Percentiles rank a stretch among this genome's conserved stretches.
phyloP scores from a whole-genome alignment of 2,113 vertebrate species.

The Sialia sialis region DNA sequence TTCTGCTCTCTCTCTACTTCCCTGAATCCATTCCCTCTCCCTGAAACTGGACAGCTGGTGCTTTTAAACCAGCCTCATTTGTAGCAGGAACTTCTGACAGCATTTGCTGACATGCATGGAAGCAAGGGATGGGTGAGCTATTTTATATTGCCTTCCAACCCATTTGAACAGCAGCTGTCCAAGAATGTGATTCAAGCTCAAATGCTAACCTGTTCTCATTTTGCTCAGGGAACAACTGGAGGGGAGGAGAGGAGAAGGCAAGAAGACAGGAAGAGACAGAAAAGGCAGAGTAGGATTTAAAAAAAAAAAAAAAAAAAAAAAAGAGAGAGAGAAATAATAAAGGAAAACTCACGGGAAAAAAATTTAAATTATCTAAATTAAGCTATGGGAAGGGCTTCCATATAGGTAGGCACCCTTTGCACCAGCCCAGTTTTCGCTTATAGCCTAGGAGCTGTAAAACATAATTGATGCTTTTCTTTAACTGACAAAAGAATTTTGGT shows the following conservation, averaged over 20 bases:
- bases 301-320: too few species aligned
- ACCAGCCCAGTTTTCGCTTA: background rate
- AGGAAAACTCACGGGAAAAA: background rate
- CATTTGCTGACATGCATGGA: slow-evolving; percentile 33
- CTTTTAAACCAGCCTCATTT: background rate
- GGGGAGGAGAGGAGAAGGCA: background rate
- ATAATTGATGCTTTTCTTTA: background rate
- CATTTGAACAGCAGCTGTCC: background rate
- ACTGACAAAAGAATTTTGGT: background rate
- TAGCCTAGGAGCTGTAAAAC: background rate
- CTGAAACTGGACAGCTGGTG: background rate
- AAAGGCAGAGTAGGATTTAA: background rate
- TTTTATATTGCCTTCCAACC: slow-evolving; percentile 41
- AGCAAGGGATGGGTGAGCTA: slow-evolving; percentile 57
- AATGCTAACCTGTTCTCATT: background rate
- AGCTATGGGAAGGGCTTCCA: background rate
- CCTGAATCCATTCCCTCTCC: background rate
- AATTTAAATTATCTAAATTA: background rate
- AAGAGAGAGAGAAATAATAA: background rate
- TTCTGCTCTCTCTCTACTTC: background rate
- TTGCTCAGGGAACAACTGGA: background rate
- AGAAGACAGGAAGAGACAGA: background rate
- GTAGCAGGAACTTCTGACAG: slow-evolving; percentile 10
- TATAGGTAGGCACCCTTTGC: background rate
- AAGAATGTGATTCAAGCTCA: background rate